Conservation (phyloP, 1,140 invertebrate species). For the Drosophila lacertosa region DNA sequence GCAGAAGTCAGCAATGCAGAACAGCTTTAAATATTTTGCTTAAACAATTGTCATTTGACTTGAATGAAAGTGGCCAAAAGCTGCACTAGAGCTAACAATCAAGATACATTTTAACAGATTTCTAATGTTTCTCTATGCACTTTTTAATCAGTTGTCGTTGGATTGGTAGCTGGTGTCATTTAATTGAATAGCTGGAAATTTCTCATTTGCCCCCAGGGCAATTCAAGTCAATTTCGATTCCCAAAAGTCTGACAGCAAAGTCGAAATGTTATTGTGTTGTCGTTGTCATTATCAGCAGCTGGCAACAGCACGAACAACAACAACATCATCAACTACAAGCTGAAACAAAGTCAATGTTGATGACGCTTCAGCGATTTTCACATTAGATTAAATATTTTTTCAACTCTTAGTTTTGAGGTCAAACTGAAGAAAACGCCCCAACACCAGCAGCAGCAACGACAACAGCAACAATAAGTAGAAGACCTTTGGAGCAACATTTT, state of each 20-base stretch:
- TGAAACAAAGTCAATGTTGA: slow-evolving; percentile 52
- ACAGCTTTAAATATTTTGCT: slow-evolving; percentile 11
- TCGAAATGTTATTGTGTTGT: slow-evolving; percentile 29
- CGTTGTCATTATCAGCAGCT: slow-evolving; percentile 64
- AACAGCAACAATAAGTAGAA: slow-evolving; percentile 12
- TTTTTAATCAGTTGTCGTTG: too few relatives aligned
- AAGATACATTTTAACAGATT: too few relatives aligned
- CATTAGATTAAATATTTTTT: slow-evolving; percentile 78
- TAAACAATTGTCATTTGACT: too few relatives aligned
- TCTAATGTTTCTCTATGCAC: too few relatives aligned
- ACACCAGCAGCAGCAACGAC: background rate
- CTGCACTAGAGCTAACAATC: background rate
- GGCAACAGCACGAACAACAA: slow-evolving; percentile 30
- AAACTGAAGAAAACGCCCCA: slow-evolving; percentile 45
- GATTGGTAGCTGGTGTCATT: slow-evolving; percentile 22
- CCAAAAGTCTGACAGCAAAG: slow-evolving; percentile 20
- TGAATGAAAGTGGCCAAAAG: slow-evolving; percentile 7
- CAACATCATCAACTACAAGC: slow-evolving; percentile 13
- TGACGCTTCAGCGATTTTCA: slow-evolving; percentile 76
- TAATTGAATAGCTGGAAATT: slow-evolving; percentile 11
- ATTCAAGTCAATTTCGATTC: slow-evolving; percentile 22
- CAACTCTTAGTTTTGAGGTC: slow-evolving; percentile 74
- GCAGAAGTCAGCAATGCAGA: slow-evolving; percentile 25
- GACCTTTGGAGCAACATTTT: slow-evolving; percentile 51
- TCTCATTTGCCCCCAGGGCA: slow-evolving; percentile 18